These are phyloP conservation scores for Enteromius viviparus DNA, from an alignment of 2,797 vertebrate species.

Conservation along the genomic window DNA sequence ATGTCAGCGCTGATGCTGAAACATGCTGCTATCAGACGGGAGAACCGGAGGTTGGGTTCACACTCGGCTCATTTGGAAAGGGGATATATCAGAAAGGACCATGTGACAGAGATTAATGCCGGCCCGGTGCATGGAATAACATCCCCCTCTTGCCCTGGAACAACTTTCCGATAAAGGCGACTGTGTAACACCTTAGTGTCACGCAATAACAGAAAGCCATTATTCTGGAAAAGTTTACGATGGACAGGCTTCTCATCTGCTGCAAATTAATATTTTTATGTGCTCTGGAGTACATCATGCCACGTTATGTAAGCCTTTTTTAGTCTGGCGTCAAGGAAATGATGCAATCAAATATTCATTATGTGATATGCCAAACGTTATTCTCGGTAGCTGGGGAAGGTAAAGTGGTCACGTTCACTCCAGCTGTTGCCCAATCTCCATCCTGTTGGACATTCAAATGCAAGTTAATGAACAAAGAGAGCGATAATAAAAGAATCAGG, in stretches of 20 bases:
- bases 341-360: slow-evolving; percentile 71
- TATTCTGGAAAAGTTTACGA: slow-evolving; percentile 75
- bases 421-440: neutral
- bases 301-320: slow-evolving; percentile 65
- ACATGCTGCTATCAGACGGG: slow-evolving; percentile 77
- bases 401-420: neutral
- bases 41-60: slow-evolving; percentile 70
- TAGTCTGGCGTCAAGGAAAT: slow-evolving; percentile 69
- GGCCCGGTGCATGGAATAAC: slow-evolving; percentile 74
- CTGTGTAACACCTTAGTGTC: slow-evolving; percentile 73
- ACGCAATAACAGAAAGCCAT: slow-evolving; percentile 80
- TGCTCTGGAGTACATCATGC: slow-evolving; percentile 62
- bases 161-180: slow-evolving; percentile 79
- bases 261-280: slow-evolving; percentile 72
- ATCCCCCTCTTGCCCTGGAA: slow-evolving; percentile 73
- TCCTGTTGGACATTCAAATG: slow-evolving; percentile 8
- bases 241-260: slow-evolving; percentile 62
- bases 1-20: slow-evolving; percentile 81
- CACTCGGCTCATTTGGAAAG: slow-evolving; percentile 74
- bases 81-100: slow-evolving; percentile 84
- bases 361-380: slow-evolving; percentile 52
- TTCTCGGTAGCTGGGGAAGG: slow-evolving; percentile 55
- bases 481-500: neutral
- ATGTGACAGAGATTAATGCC: slow-evolving; percentile 81
- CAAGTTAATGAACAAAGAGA: neutral